phyloP scores from a whole-genome alignment of 1,140 invertebrate species.

The Heliconius melpomene region DNA sequence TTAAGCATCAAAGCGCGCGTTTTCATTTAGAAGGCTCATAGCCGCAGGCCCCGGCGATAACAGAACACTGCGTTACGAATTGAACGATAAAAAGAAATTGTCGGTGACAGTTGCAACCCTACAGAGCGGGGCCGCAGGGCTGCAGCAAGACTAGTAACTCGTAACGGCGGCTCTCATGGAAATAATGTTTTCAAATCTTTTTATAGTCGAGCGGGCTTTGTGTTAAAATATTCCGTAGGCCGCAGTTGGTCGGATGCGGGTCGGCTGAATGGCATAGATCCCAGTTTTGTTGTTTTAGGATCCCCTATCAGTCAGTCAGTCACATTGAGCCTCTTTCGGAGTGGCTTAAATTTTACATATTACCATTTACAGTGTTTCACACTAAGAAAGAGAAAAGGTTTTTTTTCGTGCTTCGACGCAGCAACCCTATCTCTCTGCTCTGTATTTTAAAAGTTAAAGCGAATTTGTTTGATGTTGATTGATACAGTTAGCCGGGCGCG shows the following conservation, averaged over 20 bases:
- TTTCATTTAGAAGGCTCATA: slow-evolving; percentile 33
- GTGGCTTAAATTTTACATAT: slow-evolving; percentile 17
- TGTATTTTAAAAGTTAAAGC: slow-evolving; percentile 59
- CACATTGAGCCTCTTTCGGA: slow-evolving; percentile 29
- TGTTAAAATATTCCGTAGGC: slow-evolving; percentile 30
- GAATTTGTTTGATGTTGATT: slow-evolving; percentile 78
- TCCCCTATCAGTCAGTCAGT: slow-evolving; percentile 34
- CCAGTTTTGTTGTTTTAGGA: slow-evolving; percentile 47
- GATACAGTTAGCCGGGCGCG: slow-evolving; percentile 75
- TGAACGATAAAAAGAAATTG: slow-evolving; percentile 43
- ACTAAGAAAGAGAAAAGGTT: not conserved
- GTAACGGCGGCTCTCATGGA: slow-evolving; percentile 16
- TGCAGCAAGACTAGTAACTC: slow-evolving; percentile 25
- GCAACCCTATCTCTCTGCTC: slow-evolving; percentile 56
- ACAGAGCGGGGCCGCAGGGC: slow-evolving; percentile 35
- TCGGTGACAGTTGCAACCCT: slow-evolving; percentile 39
- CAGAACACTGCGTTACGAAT: slow-evolving; percentile 32
- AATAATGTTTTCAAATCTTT: slow-evolving; percentile 30
- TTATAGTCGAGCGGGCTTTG: slow-evolving; percentile 37
- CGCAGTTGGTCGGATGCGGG: slow-evolving; percentile 45
- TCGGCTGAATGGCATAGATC: slow-evolving; percentile 40
- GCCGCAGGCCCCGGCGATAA: slow-evolving; percentile 40
- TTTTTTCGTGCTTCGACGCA: slow-evolving; percentile 24
- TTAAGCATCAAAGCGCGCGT: slow-evolving; percentile 48
- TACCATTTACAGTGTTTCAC: slow-evolving; percentile 8